phyloP scores from a whole-genome alignment of 2,113 vertebrate genomes.

The Miniopterus natalensis region DNA sequence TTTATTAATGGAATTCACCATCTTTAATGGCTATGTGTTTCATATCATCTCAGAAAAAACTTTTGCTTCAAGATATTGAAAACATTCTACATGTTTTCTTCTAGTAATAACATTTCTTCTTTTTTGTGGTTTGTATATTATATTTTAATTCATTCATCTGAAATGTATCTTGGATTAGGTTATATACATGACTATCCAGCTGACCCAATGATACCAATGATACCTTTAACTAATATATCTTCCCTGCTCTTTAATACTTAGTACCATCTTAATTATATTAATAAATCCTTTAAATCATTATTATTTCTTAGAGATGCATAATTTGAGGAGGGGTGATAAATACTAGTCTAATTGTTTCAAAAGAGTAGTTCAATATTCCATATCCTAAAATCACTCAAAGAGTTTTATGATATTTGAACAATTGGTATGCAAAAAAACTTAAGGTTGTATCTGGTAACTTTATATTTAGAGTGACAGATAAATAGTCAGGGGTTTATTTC shows the following conservation, averaged over 20 bases:
- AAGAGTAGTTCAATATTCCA: background rate
- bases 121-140: background rate
- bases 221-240: background rate
- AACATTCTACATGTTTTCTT: constrained; percentile 1
- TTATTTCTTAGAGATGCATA: background rate
- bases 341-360: background rate
- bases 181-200: background rate
- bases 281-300: background rate
- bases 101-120: background rate
- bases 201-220: background rate
- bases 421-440: background rate
- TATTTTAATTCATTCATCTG: constrained; percentile 1
- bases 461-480: background rate
- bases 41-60: background rate
- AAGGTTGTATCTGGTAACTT: background rate
- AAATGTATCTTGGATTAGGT: background rate
- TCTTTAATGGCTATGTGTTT: background rate
- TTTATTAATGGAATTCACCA: background rate
- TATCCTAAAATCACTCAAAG: background rate
- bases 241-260: background rate
- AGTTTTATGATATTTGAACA: background rate
- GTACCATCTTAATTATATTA: background rate
- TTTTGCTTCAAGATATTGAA: background rate
- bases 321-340: background rate
- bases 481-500: background rate